Evolutionary conservation across 2,113 vertebrate species (phyloP).

Genomic region (Notothenia coriiceps): DNA sequence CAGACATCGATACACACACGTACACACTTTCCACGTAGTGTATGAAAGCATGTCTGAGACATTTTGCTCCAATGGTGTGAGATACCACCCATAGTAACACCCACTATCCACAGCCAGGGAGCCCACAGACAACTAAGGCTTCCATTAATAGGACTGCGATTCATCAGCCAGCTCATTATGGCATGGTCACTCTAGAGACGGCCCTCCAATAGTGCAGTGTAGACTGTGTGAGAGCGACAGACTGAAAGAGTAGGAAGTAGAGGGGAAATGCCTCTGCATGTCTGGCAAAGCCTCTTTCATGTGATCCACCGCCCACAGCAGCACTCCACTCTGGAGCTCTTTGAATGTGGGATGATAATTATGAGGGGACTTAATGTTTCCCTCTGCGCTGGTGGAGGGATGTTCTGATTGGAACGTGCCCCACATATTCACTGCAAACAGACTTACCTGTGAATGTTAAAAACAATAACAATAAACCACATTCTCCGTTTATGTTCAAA

Average conservation of each 20-base stretch:
- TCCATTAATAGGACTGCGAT: slow-evolving; percentile 55
- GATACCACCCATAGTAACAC: slow-evolving; percentile 25
- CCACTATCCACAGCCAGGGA: slow-evolving; percentile 25
- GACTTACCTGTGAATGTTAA: slow-evolving; percentile 13
- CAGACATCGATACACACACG: slow-evolving; percentile 14
- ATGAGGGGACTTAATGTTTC: slow-evolving; percentile 58
- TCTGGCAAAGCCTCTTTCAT: slow-evolving; percentile 61
- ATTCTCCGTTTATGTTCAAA: not conserved
- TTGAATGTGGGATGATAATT: slow-evolving; percentile 67
- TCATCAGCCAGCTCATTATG: slow-evolving; percentile 72
- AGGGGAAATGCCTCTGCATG: slow-evolving; percentile 19
- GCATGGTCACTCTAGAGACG: slow-evolving; percentile 64
- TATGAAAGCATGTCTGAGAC: slow-evolving; percentile 41
- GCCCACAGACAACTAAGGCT: slow-evolving; percentile 54
- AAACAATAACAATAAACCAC: not conserved
- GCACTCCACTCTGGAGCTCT: slow-evolving; percentile 50
- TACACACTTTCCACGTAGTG: slow-evolving; percentile 14
- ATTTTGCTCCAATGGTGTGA: slow-evolving; percentile 27
- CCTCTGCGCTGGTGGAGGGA: slow-evolving; percentile 15
- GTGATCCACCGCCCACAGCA: slow-evolving; percentile 62
- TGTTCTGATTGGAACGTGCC: not conserved
- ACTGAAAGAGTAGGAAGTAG: slow-evolving; percentile 18
- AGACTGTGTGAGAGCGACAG: slow-evolving; percentile 17
- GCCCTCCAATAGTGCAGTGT: slow-evolving; percentile 24
- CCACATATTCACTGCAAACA: not conserved